Base-by-base conservation (phyloP, 2,113 vertebrate species). In the Trochalopteron elliotii region DNA sequence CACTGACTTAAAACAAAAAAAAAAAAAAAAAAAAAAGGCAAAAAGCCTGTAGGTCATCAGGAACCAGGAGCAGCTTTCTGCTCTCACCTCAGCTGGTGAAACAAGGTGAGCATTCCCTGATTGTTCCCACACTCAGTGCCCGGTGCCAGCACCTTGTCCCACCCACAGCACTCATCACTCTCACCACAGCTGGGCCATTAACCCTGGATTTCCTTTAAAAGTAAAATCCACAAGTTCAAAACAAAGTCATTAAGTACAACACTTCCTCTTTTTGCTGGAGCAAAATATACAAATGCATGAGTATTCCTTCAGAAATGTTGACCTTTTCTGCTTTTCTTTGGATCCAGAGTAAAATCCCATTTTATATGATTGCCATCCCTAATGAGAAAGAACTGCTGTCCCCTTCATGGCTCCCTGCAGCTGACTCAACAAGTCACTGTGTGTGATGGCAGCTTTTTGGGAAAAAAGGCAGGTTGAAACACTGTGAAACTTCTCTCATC, bases 291-390 rank as follows among this genome's bases (percentile, higher is more conserved):
- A 63, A 88, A 85, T 55, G 5, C 35, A 42, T 20, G 37, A 74
- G 16, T 30, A 39, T 70, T 88, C 8, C 3, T 59, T 86, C 21
- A 55, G 76, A 95, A 86, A 70, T 28, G 6, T 31, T 86, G 83
- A 95, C 79, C 89, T 93, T 90, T 96, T 75, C 89, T 65, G 44
- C 69, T 87, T 89, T 84, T 59, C 52, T 90, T 79, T 27, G 11
- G 49, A 60, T 68, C 44, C 53, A 64, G 44, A 83, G 21, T 60
- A 83, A 91, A 79, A 90, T 31, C 44, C 44, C 30, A 37, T 75
- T 71, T 87, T 5, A 11, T 24, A 27, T 27, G 63, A 80, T 21
- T 69, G 67, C 59, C 23, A 47, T 21, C 83, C 68, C 61, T 91
- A 91, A 76, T 76, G 89, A 89, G 89, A 61, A 76, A 86, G 90